Conservation (phyloP, 2,888 invertebrate genomes). For the Sisyra terminalis region DNA sequence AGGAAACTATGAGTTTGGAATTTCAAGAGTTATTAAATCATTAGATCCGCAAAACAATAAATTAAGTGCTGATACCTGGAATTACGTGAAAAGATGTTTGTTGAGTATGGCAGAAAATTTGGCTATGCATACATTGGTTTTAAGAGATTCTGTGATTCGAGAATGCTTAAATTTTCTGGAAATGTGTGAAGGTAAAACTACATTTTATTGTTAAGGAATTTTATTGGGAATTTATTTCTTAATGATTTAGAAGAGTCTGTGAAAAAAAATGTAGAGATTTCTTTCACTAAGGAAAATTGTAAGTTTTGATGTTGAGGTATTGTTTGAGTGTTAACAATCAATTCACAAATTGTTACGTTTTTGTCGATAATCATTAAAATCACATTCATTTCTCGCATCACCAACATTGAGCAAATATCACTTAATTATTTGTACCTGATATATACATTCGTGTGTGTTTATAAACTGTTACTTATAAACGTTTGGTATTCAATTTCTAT, state of each 20-base stretch:
- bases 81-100: constrained; percentile 92
- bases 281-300: no score
- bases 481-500: no score
- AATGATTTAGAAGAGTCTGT: no score
- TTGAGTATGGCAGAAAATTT: constrained; percentile 83
- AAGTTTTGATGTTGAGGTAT: background rate
- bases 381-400: no score
- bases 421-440: no score
- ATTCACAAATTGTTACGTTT: no score
- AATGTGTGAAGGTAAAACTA: constrained; percentile 58
- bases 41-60: constrained; percentile 87
- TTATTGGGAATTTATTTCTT: constrained; percentile 4
- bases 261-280: no score
- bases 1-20: constrained; percentile 97
- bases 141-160: constrained; percentile 71
- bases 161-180: constrained; percentile 82
- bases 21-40: constrained; percentile 93
- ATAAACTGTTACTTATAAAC: no score
- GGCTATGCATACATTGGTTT: constrained; percentile 76
- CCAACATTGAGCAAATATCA: no score
- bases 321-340: background rate
- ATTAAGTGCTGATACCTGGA: constrained; percentile 96
- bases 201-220: constrained; percentile 3
- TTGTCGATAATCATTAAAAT: no score
- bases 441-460: no score